Conservation (phyloP, 2,888 invertebrate genomes). For the Malthinus seriepunctatus region DNA sequence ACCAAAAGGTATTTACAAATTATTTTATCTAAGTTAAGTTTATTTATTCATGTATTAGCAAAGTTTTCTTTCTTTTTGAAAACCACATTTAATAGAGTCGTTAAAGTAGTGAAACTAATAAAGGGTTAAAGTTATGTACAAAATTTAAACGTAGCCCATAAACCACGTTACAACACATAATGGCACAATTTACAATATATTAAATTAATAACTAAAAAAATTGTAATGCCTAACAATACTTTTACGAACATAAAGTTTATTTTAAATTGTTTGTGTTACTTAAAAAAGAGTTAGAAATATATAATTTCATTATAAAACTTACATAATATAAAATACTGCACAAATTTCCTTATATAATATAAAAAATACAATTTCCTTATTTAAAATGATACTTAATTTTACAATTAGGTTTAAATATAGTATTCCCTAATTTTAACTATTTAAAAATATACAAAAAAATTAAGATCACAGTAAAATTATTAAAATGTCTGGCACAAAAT, state of each 20-base stretch:
- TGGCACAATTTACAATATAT: conserved; percentile 5
- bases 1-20: background rate
- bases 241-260: conserved; percentile 1
- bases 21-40: background rate
- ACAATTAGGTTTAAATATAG: conserved; percentile 17
- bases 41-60: too few relatives aligned
- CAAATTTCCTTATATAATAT: conserved; percentile 27
- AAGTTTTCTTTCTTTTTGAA: too few relatives aligned
- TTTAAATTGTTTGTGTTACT: background rate
- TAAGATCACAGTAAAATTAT: conserved; percentile 18
- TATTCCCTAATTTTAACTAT: conserved; percentile 5
- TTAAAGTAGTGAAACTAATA: too few relatives aligned
- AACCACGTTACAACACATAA: conserved; percentile 1
- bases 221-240: conserved; percentile 37
- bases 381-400: conserved; percentile 19
- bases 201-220: conserved; percentile 6
- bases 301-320: conserved; percentile 20
- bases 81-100: too few relatives aligned
- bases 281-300: conserved; percentile 33
- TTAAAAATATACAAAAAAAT: conserved; percentile 9
- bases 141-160: background rate
- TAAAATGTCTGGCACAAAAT: conserved; percentile 6
- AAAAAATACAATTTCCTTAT: conserved; percentile 28
- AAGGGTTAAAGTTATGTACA: too few relatives aligned
- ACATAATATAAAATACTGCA: conserved; percentile 31